Percentiles rank a stretch among this genome's conserved stretches.
phyloP scores from a whole-genome alignment of 2,888 invertebrate species.

The Ochropleura leucogaster region DNA sequence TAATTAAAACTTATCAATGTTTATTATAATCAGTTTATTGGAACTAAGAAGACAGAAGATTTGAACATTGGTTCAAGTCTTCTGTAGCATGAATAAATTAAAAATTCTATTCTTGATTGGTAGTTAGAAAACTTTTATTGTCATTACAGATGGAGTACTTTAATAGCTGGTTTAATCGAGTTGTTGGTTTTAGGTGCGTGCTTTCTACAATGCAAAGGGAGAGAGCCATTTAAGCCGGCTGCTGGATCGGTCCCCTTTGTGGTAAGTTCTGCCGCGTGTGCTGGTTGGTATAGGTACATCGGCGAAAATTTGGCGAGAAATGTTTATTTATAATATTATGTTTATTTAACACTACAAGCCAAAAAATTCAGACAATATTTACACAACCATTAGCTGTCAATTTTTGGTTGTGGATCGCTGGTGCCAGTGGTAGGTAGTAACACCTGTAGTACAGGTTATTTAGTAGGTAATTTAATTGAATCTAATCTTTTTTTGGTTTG shows the following conservation, averaged over 20 bases:
- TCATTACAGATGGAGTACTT: neutral
- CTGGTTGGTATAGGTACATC: no score
- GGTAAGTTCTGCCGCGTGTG: slow-evolving; percentile 72
- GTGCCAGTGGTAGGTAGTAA: no score
- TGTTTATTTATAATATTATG: no score
- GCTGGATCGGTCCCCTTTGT: slow-evolving; percentile 76
- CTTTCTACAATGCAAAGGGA: slow-evolving; percentile 66
- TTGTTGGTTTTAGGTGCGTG: slow-evolving; percentile 61
- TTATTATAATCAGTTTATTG: slow-evolving; percentile 47
- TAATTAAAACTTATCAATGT: slow-evolving; percentile 59
- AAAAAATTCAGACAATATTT: no score
- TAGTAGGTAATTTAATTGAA: no score
- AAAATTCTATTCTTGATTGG: slow-evolving; percentile 69
- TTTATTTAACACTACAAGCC: no score
- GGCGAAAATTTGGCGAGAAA: no score
- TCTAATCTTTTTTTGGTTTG: no score
- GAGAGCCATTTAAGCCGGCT: slow-evolving; percentile 77
- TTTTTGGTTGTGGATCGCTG: no score
- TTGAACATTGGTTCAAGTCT: slow-evolving; percentile 22
- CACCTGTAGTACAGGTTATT: no score
- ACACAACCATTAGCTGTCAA: no score
- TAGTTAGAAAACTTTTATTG: slow-evolving; percentile 50
- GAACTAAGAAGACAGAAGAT: no score
- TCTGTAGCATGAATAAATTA: slow-evolving; percentile 73
- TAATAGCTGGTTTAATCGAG: slow-evolving; percentile 26